These are phyloP conservation scores for Perca flavescens DNA, from an alignment of 2,113 vertebrate species.

Conservation along the genomic window DNA sequence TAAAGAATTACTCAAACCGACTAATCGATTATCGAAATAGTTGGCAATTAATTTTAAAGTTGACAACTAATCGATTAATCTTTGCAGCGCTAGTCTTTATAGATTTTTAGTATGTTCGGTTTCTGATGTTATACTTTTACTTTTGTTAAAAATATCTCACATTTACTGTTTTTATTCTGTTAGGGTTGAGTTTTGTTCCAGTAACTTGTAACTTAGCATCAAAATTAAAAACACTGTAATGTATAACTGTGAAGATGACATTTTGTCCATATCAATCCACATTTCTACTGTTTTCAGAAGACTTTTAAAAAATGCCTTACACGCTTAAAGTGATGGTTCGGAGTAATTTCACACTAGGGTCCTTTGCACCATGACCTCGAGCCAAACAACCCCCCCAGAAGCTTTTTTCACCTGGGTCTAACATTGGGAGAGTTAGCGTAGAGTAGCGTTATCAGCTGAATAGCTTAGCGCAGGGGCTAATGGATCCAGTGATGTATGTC, in stretches of 20 bases:
- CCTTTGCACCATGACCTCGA: no score
- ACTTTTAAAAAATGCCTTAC: not conserved
- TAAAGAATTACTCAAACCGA: no score
- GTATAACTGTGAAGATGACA: not conserved
- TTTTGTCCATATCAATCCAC: not conserved
- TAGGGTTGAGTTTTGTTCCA: not conserved
- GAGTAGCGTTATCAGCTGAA: no score
- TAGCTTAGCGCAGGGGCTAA: no score
- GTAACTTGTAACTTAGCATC: not conserved
- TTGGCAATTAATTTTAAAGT: no score
- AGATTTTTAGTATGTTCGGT: not conserved
- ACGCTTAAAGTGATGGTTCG: not conserved
- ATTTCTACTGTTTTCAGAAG: not conserved
- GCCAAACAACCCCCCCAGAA: no score
- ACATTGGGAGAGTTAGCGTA: no score
- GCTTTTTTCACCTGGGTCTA: no score
- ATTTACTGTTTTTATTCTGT: conserved; percentile 5
- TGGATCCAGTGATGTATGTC: no score
- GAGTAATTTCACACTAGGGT: no score
- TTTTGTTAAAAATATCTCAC: not conserved
- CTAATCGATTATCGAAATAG: no score
- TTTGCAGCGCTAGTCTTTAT: not conserved
- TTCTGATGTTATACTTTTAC: not conserved
- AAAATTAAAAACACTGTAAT: not conserved
- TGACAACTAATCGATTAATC: no score